Conservation (phyloP, 1,140 invertebrate species). For the Manduca sexta region DNA sequence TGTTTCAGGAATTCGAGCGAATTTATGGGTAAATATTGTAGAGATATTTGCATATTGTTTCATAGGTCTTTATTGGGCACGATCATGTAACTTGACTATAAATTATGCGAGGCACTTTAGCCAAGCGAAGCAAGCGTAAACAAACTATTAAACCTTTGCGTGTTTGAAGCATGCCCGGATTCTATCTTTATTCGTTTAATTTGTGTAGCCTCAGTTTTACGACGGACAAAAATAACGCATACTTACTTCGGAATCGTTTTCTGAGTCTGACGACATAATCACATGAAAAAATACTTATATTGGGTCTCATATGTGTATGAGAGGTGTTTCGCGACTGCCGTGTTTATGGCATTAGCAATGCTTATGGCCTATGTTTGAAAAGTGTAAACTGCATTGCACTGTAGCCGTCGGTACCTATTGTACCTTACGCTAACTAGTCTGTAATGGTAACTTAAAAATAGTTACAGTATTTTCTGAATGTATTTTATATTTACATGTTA, state of each 20-base stretch:
- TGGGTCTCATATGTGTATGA: not conserved
- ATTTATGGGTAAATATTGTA: slow-evolving; percentile 53
- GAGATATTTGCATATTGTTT: slow-evolving; percentile 57
- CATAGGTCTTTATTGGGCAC: slow-evolving; percentile 49
- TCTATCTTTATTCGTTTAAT: slow-evolving; percentile 30
- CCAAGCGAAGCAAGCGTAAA: slow-evolving; percentile 55
- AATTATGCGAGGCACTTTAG: slow-evolving; percentile 51
- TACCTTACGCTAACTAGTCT: not conserved
- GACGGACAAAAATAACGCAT: slow-evolving; percentile 17
- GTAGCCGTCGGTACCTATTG: not conserved
- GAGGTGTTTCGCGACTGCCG: not conserved
- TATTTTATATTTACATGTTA: too few species aligned
- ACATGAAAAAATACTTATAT: not conserved
- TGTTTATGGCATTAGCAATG: not conserved
- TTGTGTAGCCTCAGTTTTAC: slow-evolving; percentile 24
- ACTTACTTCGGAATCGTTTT: slow-evolving; percentile 30
- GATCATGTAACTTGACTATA: slow-evolving; percentile 60
- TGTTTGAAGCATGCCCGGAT: slow-evolving; percentile 32
- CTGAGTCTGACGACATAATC: slow-evolving; percentile 14
- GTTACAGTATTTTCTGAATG: too few species aligned
- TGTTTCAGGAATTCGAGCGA: slow-evolving; percentile 27
- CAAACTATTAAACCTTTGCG: slow-evolving; percentile 57
- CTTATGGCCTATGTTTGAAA: not conserved
- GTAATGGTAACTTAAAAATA: not conserved
- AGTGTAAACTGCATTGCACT: slow-evolving; percentile 39